These are phyloP conservation scores for Augochlorella aurata DNA, from an alignment of 2,888 invertebrate genomes.

Conservation along the genomic window DNA sequence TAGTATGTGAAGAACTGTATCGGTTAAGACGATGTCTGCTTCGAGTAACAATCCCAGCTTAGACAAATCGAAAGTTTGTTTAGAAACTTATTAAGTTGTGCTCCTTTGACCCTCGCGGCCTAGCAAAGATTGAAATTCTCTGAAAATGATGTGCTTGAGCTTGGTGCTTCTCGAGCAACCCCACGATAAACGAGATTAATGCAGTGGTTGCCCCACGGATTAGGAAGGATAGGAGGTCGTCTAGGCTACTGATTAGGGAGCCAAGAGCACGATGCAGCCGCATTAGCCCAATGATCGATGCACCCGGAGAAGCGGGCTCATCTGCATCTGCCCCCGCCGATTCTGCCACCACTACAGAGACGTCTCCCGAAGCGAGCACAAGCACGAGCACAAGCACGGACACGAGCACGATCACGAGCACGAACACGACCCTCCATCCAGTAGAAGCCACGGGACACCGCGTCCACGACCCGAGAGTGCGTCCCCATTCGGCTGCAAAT, in stretches of 20 bases:
- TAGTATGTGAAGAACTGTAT: too few species aligned
- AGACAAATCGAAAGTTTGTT: too few species aligned
- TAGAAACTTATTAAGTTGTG: too few species aligned
- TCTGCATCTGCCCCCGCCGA: slow-evolving; percentile 75
- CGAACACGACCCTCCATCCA: slow-evolving; percentile 34
- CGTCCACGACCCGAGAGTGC: slow-evolving; percentile 30
- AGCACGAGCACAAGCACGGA: slow-evolving; percentile 20
- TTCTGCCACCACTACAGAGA: slow-evolving; percentile 24
- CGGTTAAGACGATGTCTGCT: too few species aligned
- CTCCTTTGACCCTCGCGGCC: too few species aligned
- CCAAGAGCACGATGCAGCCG: slow-evolving; percentile 66
- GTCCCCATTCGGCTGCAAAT: slow-evolving; percentile 67
- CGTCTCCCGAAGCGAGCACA: slow-evolving; percentile 35
- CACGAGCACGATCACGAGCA: too few species aligned
- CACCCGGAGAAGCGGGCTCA: slow-evolving; percentile 71
- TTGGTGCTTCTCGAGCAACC: slow-evolving; percentile 69
- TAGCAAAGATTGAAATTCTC: slow-evolving; percentile 59
- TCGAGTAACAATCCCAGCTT: too few species aligned
- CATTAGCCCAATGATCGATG: slow-evolving; percentile 76
- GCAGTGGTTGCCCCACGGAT: slow-evolving; percentile 70
- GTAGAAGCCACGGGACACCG: slow-evolving; percentile 52
- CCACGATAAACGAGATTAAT: slow-evolving; percentile 78
- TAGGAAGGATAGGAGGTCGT: slow-evolving; percentile 70
- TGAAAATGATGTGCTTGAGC: slow-evolving; percentile 23
- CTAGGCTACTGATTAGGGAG: slow-evolving; percentile 75